Evolutionary conservation across 2,113 vertebrate species (phyloP), one percentile per base, ranked within the genome.

Genomic region (Vulpes ferrilata): DNA sequence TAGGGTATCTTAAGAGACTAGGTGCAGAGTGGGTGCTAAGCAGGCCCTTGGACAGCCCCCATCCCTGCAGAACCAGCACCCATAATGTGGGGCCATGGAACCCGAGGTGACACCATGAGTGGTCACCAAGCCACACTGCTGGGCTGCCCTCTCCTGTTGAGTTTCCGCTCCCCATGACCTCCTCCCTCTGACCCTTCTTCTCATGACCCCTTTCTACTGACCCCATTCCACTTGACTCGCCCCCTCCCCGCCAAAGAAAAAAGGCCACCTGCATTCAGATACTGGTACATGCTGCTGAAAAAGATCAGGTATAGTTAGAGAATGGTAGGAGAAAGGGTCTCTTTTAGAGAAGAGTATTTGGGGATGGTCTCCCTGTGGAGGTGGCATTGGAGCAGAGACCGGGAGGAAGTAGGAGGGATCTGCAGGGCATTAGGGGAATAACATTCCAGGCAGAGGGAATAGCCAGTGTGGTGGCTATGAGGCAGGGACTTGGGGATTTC

Each of bases 141-240:
- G 4, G 35, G 73, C 15, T 74, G 48, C 1, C 55, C 30, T n/a
- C 79, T 25, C 11, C 5, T 7, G 5, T 55, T 25, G 55, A 15
- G 55, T n/a, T 9, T 71, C 69, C 69, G 35, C n/a, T 71, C n/a
- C 19, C n/a, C n/a, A 11, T 10, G 35, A 22, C n/a, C n/a, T 19
- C n/a, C 69, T 71, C 7, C 43, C 43, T 78, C 80, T 4, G 5
- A 22, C 32, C 20, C 35, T 35, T 62, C 69, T 12, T 17, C 32
- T 38, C 3, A 0, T 0, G 19, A 74, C 15, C 10, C 35, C 12
- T 11, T 25, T 16, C 17, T 20, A 13, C 57, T 17, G 32, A 43
- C 35, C 7, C 19, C 27, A 38, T 22, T 74, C 12, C 10, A 35
- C 2, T 23, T 73, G 30, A 16, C 60, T 62, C 23, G 19, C 20